A percentile compares a stretch with the other conserved stretches of the same genome.
These are phyloP conservation scores for Drosophila recens DNA, from an alignment of 2,888 invertebrate genomes.

Conservation along the genomic window DNA sequence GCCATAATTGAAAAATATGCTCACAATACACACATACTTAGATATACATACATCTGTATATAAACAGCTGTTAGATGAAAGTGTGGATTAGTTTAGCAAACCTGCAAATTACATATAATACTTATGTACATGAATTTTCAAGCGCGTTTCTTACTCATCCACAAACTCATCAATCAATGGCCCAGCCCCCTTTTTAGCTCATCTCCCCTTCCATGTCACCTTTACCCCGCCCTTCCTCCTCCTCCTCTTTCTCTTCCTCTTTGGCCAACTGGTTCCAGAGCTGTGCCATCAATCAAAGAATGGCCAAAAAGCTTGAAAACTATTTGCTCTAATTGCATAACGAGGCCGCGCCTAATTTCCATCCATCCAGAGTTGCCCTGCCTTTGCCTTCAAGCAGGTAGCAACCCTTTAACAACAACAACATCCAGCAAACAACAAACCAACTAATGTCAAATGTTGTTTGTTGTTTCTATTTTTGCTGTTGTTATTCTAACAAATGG, in stretches of 20 bases:
- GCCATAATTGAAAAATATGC: slow-evolving; percentile 73
- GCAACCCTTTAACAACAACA: slow-evolving; percentile 36
- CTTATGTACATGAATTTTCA: slow-evolving; percentile 21
- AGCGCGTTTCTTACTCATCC: neutral
- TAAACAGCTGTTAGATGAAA: slow-evolving; percentile 51
- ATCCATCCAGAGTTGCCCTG: neutral
- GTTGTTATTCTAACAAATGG: slow-evolving; percentile 64
- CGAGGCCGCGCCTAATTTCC: slow-evolving; percentile 63
- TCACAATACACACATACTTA: slow-evolving; percentile 17
- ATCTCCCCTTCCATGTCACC: neutral
- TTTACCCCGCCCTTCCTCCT: neutral
- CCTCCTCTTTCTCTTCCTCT: slow-evolving; percentile 35
- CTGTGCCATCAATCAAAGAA: slow-evolving; percentile 68
- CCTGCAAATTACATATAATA: slow-evolving; percentile 19
- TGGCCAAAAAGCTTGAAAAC: slow-evolving; percentile 43
- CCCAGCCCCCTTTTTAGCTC: neutral
- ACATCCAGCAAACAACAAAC: neutral
- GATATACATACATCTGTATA: slow-evolving; percentile 3
- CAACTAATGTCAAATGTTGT: slow-evolving; percentile 48
- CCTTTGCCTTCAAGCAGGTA: slow-evolving; percentile 1
- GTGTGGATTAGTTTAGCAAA: slow-evolving; percentile 66
- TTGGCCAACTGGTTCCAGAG: neutral
- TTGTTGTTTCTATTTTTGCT: slow-evolving; percentile 38
- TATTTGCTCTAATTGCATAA: slow-evolving; percentile 71
- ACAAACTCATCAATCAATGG: slow-evolving; percentile 50